phyloP scores from a whole-genome alignment of 1,140 invertebrate genomes.

The Ericerus pela region DNA sequence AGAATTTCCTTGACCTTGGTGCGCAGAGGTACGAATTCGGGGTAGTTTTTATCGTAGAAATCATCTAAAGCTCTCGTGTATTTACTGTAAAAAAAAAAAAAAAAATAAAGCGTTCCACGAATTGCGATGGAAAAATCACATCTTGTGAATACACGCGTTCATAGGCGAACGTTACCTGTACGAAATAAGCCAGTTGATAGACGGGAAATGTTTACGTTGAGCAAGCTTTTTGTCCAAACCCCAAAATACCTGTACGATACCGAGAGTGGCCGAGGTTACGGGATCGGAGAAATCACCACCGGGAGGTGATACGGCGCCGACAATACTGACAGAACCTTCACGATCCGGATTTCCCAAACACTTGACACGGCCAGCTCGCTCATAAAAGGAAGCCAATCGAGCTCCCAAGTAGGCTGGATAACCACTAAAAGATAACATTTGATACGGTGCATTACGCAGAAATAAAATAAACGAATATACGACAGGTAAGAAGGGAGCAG shows the following conservation, averaged over 20 bases:
- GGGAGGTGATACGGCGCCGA: slow-evolving; percentile 97
- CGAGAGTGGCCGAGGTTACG: slow-evolving; percentile 94
- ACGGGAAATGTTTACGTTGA: slow-evolving; percentile 99
- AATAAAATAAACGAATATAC: too few relatives aligned
- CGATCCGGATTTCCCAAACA: slow-evolving; percentile 96
- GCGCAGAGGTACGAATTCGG: slow-evolving; percentile 91
- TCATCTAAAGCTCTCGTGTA: slow-evolving; percentile 96
- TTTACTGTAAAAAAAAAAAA: slow-evolving; percentile 54
- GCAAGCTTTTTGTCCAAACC: slow-evolving; percentile 98
- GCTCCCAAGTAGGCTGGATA: slow-evolving; percentile 98
- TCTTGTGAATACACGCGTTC: neutral
- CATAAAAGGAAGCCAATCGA: slow-evolving; percentile 96
- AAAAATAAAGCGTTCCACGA: neutral
- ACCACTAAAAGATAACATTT: slow-evolving; percentile 45
- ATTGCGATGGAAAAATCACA: neutral
- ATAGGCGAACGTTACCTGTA: slow-evolving; percentile 46
- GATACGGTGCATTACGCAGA: neutral
- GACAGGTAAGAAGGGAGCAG: too few relatives aligned
- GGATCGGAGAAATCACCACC: slow-evolving; percentile 99
- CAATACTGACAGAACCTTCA: slow-evolving; percentile 97
- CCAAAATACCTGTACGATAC: slow-evolving; percentile 99
- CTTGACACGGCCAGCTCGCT: slow-evolving; percentile 93
- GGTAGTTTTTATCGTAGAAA: slow-evolving; percentile 97
- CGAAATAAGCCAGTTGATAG: slow-evolving; percentile 99
- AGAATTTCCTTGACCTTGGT: slow-evolving; percentile 93